Conservation (phyloP, 2,888 invertebrate species). For the Pristionchus exspectatus region DNA sequence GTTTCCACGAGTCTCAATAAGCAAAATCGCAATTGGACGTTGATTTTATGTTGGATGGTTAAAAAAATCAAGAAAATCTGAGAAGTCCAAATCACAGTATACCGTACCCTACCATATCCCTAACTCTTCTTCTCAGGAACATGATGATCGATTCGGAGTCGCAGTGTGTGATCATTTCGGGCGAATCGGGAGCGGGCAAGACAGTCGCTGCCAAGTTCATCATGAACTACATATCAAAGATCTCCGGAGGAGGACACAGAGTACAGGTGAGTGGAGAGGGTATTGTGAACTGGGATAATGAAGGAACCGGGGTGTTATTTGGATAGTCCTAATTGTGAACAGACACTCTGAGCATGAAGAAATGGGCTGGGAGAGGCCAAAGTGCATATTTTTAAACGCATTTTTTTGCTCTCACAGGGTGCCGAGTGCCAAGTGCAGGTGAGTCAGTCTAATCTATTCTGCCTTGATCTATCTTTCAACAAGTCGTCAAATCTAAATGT, state of each 20-base stretch:
- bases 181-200: conserved; percentile 86
- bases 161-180: conserved; percentile 87
- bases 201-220: conserved; percentile 86
- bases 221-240: conserved; percentile 84
- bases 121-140: conserved; percentile 80
- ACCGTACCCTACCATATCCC: too few relatives aligned
- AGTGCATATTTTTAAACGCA: neutral
- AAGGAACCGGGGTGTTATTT: neutral
- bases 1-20: neutral
- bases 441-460: neutral
- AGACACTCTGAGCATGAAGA: neutral
- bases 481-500: neutral
- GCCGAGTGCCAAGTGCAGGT: neutral
- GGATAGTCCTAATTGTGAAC: neutral
- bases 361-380: neutral
- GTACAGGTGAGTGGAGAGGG: conserved; percentile 81
- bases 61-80: too few relatives aligned
- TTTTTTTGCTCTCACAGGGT: neutral
- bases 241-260: conserved; percentile 84
- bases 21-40: neutral
- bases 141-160: conserved; percentile 86
- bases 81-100: too few relatives aligned
- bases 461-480: neutral
- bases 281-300: neutral
- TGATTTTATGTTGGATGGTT: neutral